phyloP scores from a whole-genome alignment of 2,888 invertebrate genomes.

The Pandemis heparana region DNA sequence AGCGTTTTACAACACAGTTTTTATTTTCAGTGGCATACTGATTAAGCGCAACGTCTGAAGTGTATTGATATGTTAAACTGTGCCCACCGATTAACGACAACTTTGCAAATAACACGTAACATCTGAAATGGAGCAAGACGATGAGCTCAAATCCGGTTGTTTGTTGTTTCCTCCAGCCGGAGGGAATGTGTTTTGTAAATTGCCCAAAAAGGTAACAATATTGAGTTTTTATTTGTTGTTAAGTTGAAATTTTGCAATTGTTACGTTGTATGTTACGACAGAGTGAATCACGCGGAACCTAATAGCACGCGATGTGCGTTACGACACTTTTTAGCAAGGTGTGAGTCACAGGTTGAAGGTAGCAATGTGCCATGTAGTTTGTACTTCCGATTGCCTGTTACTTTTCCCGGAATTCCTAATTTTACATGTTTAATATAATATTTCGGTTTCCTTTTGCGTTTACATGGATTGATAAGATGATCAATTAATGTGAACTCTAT shows the following conservation, averaged over 20 bases:
- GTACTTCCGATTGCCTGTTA: constrained; percentile 34
- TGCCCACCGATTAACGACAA: constrained; percentile 45
- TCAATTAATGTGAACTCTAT: not conserved
- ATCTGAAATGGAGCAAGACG: constrained; percentile 89
- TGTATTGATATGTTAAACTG: constrained; percentile 54
- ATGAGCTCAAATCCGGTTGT: constrained; percentile 91
- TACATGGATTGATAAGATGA: not conserved
- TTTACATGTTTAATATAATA: not conserved
- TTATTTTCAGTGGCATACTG: constrained; percentile 29
- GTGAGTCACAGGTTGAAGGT: constrained; percentile 38
- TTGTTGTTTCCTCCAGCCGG: constrained; percentile 90
- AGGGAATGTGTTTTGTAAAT: constrained; percentile 89
- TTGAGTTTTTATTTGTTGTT: constrained; percentile 16
- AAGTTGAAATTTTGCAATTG: constrained; percentile 34
- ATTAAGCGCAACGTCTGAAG: constrained; percentile 19
- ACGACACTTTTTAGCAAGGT: constrained; percentile 31
- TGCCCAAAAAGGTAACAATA: constrained; percentile 88
- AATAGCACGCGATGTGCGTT: constrained; percentile 24
- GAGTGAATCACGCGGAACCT: constrained; percentile 41
- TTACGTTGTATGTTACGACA: constrained; percentile 39
- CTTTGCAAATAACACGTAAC: constrained; percentile 45
- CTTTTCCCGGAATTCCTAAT: not conserved
- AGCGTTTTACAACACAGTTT: constrained; percentile 5
- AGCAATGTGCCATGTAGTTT: constrained; percentile 30
- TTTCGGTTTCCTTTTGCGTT: not conserved